These are phyloP conservation scores for Acromyrmex heyeri DNA, from an alignment of 1,140 invertebrate genomes.

Conservation along the genomic window DNA sequence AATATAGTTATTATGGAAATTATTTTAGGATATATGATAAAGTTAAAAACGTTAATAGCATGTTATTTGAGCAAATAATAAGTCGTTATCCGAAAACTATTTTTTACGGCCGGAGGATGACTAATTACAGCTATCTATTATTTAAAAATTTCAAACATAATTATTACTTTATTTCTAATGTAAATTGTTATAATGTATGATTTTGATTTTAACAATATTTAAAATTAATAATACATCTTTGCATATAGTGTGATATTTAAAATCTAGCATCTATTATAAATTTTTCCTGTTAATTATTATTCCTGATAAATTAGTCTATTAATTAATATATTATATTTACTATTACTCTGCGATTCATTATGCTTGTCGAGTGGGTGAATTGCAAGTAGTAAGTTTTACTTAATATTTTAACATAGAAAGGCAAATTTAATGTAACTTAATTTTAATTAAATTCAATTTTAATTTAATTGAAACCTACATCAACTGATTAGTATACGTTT, in stretches of 20 bases:
- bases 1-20: not conserved
- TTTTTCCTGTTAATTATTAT: not conserved
- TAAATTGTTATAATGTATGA: not conserved
- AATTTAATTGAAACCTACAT: slow-evolving; percentile 8
- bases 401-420: not conserved
- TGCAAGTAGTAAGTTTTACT: not conserved
- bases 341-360: not conserved
- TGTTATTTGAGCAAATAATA: not conserved
- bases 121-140: not conserved
- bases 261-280: not conserved
- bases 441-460: slow-evolving; percentile 12
- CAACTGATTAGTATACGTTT: slow-evolving; percentile 3
- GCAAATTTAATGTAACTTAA: slow-evolving; percentile 16
- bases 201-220: not conserved
- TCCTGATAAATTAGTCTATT: not conserved
- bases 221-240: not conserved
- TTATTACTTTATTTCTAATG: not conserved
- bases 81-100: slow-evolving; percentile 26
- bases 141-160: not conserved
- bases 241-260: not conserved
- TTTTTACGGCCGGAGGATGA: slow-evolving; percentile 8
- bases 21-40: not conserved
- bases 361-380: not conserved
- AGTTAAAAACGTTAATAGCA: slow-evolving; percentile 8
- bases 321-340: slow-evolving; percentile 3